phyloP scores from a whole-genome alignment of 2,888 invertebrate genomes.

The Cheilosia variabilis region DNA sequence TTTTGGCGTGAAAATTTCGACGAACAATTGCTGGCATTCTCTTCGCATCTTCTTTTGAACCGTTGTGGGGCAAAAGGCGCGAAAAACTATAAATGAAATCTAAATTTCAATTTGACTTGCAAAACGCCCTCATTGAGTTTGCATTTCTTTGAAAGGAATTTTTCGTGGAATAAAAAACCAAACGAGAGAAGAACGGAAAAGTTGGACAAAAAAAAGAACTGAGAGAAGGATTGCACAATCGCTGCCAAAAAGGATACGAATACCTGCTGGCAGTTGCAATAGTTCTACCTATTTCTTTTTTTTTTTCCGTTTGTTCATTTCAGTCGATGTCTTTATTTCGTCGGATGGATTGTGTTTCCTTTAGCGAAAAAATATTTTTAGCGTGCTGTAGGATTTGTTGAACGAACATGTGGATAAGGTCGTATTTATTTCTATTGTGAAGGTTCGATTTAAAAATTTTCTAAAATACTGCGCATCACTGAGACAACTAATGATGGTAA shows the following conservation, averaged over 20 bases:
- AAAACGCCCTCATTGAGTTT: slow-evolving; percentile 60
- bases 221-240: slow-evolving; percentile 22
- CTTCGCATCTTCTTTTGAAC: slow-evolving; percentile 22
- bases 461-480: no score
- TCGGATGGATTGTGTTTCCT: not conserved
- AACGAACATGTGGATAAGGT: not conserved
- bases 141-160: slow-evolving; percentile 48
- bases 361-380: not conserved
- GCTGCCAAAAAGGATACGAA: slow-evolving; percentile 22
- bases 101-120: slow-evolving; percentile 70
- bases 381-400: slow-evolving; percentile 4
- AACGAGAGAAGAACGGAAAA: not conserved
- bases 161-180: slow-evolving; percentile 20
- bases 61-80: slow-evolving; percentile 15
- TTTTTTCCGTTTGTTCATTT: not conserved
- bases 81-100: slow-evolving; percentile 59
- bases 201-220: not conserved
- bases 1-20: slow-evolving; percentile 5
- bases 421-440: no score
- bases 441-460: no score
- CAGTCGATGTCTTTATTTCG: slow-evolving; percentile 11
- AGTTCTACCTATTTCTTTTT: slow-evolving; percentile 22
- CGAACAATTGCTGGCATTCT: not conserved
- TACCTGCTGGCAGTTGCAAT: slow-evolving; percentile 36
- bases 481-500: no score